Base-by-base conservation (phyloP, 1,140 invertebrate species). In the Rhyzopertha dominica region DNA sequence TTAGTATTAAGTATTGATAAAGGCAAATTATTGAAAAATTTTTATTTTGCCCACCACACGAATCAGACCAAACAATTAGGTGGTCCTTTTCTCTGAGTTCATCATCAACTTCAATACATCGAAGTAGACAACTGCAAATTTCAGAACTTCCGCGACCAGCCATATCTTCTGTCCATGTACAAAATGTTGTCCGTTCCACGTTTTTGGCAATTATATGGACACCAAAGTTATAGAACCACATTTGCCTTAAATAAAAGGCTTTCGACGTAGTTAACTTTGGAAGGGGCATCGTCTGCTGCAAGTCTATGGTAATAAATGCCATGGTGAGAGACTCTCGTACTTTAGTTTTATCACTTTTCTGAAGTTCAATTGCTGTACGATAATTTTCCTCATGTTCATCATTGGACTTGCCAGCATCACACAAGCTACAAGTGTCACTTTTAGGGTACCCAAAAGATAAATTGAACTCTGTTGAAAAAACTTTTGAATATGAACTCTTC, bases 371-470 rank as follows among this genome's bases (percentile, higher is more conserved):
- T 13, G 25, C 52, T 25, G 13, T 13, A 23, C 47, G 45, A 16
- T 30, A 29, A 13, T 30, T 43, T 25, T 53, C 43, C n/a, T 28
- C 35, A 38, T 48, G 55, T 46, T 58, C 46, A 19, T 46, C 44
- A 28, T 19, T 42, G 26, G 8, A 8, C 29, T 47, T n/a, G 20
- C 47, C 46, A 34, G 39, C 23, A 47, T 61, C 54, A 45, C 54
- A 57, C 17, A 26, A 46, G 23, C 41, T 49, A 38, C 51, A 58
- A 2, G 55, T 60, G 47, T 59, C 59, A 30, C 45, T 54, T 43
- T 43, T 58, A 13, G 59, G 59, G 17, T 43, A 22, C 4, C 47
- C 49, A 56, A 59, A 58, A 13, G 43, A 48, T 12, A 58, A 49
- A 34, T 59, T 56, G 28, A 58, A 58, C 22, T 58, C 36, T 18